Base-by-base conservation (phyloP, 2,797 vertebrate species). In the Catamblyrhynchus diadema region DNA sequence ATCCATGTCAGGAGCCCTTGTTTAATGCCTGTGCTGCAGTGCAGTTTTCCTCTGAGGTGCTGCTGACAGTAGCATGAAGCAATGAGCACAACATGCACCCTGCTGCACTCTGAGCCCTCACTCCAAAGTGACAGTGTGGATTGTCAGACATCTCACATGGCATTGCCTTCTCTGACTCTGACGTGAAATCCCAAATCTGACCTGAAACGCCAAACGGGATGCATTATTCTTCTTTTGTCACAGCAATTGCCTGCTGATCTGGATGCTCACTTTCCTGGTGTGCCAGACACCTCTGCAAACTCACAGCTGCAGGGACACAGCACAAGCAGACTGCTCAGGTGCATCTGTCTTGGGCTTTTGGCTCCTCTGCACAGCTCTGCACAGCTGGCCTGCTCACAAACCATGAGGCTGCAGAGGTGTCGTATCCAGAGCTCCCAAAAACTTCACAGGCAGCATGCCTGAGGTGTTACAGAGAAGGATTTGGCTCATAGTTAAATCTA, bases 31-130 rank as follows among this genome's bases (percentile, higher is more conserved):
- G 18, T 30, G 53, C 50, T 28, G 39, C 22, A 24, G 61, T 10
- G 50, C 47, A 82, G 4, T 3, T 53, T 57, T 83, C 65, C 61
- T 12, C 54, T 75, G 69, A 64, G 42, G 12, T 20, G 41, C 24
- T 20, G 20, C 60, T 1, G 20, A 32, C 6, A 48, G 41, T 3
- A 56, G 75, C 50, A 61, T 0, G 3, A 67, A 72, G 54, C 27
- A 81, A 59, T 3, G 13, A 54, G 33, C 33, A 64, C 0, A 0
- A 39, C 35, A 14, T 6, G 18, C 39, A 50, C 13, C 12, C 15
- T 42, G 47, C 42, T 83, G 27, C 14, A 19, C n/a, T 4, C 24
- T 10, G 51, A 37, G 41, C 37, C 14, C 65, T 48, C n/a, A 1
- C 25, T 61, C 71, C 35, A 32, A 57, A 83, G 61, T 8, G 23